phyloP scores from a whole-genome alignment of 2,888 invertebrate species.

The Acanthosepion pharaonis region DNA sequence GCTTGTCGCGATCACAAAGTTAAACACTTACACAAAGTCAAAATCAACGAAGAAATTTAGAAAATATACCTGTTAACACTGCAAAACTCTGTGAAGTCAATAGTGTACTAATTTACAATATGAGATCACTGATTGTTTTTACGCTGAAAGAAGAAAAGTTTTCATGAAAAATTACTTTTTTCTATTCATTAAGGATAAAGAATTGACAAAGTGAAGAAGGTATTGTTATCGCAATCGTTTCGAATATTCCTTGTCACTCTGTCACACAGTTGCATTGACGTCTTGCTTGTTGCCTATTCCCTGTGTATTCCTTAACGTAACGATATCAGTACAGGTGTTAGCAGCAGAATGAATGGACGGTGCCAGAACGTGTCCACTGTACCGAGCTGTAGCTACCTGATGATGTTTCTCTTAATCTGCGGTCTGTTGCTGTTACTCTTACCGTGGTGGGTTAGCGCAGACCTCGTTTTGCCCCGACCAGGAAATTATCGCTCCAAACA shows the following conservation, averaged over 20 bases:
- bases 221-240: not conserved
- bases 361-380: slow-evolving; percentile 5
- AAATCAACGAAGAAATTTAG: too few relatives aligned
- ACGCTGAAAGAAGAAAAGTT: too few relatives aligned
- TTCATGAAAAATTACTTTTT: not conserved
- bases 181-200: not conserved
- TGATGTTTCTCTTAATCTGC: not conserved
- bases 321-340: not conserved
- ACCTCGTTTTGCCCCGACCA: not conserved
- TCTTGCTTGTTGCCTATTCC: slow-evolving; percentile 24
- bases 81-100: too few relatives aligned
- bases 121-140: too few relatives aligned
- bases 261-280: not conserved
- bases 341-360: not conserved
- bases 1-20: too few relatives aligned
- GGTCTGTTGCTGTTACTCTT: slow-evolving; percentile 51
- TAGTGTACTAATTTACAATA: too few relatives aligned
- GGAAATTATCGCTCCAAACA: slow-evolving; percentile 48
- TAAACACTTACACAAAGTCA: too few relatives aligned
- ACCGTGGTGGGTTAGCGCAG: slow-evolving; percentile 59
- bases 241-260: too few relatives aligned
- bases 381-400: not conserved
- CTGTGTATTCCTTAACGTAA: not conserved
- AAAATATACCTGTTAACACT: too few relatives aligned
- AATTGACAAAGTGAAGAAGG: not conserved